A percentile compares a stretch with the other conserved stretches of the same genome.
Conservation (phyloP, 2,888 invertebrate species). For the Lepidochrysops patricia region DNA sequence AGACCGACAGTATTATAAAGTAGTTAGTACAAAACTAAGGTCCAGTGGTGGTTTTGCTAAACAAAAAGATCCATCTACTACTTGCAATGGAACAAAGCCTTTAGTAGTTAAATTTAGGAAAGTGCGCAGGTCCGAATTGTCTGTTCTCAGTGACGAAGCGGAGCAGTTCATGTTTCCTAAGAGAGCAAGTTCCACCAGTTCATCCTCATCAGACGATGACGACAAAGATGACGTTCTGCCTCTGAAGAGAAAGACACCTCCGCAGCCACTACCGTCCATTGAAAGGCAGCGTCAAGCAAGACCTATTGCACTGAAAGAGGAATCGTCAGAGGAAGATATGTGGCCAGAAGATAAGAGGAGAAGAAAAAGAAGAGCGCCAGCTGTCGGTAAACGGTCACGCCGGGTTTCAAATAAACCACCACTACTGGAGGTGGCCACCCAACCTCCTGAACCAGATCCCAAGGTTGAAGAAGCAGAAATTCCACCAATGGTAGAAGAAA, state of each 20-base stretch:
- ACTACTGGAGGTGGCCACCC: conserved; percentile 23
- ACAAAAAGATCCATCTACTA: conserved; percentile 51
- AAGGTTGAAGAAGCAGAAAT: conserved; percentile 22
- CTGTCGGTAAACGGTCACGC: conserved; percentile 36
- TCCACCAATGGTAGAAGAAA: conserved; percentile 19
- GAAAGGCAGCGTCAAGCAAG: conserved; percentile 55
- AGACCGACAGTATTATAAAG: conserved; percentile 78
- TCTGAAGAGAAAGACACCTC: conserved; percentile 57
- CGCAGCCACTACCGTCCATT: conserved; percentile 40
- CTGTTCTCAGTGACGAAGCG: conserved; percentile 86
- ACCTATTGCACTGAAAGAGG: conserved; percentile 60
- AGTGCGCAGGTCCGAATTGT: conserved; percentile 82
- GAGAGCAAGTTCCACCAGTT: conserved; percentile 73
- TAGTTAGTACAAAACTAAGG: conserved; percentile 80
- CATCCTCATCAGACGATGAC: conserved; percentile 74
- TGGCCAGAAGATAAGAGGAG: conserved; percentile 52
- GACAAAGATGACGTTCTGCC: conserved; percentile 41
- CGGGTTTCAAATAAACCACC: conserved; percentile 26
- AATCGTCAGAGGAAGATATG: conserved; percentile 63
- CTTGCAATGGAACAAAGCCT: conserved; percentile 71
- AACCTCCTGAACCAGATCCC: conserved; percentile 27
- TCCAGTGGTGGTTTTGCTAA: conserved; percentile 71
- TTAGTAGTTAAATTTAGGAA: conserved; percentile 85
- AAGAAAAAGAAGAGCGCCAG: conserved; percentile 40
- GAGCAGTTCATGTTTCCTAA: conserved; percentile 91